phyloP scores from a whole-genome alignment of 2,113 vertebrate species.

The Macaca nemestrina region DNA sequence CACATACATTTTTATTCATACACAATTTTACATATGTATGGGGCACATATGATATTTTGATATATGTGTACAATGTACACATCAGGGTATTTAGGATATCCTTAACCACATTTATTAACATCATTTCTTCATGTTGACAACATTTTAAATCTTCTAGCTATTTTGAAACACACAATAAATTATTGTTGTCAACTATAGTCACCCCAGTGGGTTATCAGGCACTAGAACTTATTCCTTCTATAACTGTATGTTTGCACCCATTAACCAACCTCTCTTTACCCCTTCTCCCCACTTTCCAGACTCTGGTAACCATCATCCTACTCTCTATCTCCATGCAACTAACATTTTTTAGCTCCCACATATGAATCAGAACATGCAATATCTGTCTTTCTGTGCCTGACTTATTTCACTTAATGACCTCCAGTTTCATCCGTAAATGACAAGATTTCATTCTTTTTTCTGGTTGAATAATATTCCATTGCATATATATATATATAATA shows the following conservation, averaged over 20 bases:
- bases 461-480: not conserved
- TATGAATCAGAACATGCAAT: not conserved
- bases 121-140: not conserved
- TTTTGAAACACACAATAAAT: not conserved
- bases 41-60: not conserved
- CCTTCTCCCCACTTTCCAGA: not conserved
- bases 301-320: not conserved
- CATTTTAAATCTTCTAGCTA: not conserved
- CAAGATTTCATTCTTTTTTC: not conserved
- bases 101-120: not conserved
- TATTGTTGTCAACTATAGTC: not conserved
- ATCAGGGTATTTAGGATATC: not conserved
- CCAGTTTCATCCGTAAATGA: not conserved
- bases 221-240: not conserved
- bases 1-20: not conserved
- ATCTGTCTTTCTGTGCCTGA: not conserved
- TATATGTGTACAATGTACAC: not conserved
- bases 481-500: not conserved
- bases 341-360: not conserved
- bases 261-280: not conserved
- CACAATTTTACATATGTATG: not conserved
- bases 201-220: not conserved
- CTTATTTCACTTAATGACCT: not conserved
- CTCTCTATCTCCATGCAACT: not conserved
- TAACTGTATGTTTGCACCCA: not conserved